Percentiles rank a stretch among this genome's conserved stretches.
Evolutionary conservation across 2,888 invertebrate species (phyloP).

Genomic region (Hemaris fuciformis): DNA sequence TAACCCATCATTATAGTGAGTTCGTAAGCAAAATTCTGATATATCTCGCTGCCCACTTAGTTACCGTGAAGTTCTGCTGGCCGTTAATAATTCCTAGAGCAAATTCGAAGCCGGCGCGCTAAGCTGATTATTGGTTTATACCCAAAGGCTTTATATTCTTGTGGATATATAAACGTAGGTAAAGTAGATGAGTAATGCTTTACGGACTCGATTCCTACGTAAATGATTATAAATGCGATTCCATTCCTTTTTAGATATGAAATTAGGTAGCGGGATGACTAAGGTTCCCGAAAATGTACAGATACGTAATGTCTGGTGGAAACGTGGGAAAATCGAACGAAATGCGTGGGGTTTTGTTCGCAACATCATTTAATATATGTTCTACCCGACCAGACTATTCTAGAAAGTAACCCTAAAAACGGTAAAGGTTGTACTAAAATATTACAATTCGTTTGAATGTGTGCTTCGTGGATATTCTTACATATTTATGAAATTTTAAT

Average conservation of each 20-base stretch:
- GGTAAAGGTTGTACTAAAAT: too few species aligned
- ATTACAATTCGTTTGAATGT: too few species aligned
- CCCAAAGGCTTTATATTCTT: background rate
- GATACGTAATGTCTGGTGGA: too few species aligned
- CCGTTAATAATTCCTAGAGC: slow-evolving; percentile 20
- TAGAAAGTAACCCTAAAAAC: background rate
- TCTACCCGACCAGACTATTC: background rate
- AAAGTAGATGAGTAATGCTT: background rate
- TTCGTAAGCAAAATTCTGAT: background rate
- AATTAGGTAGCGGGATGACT: too few species aligned
- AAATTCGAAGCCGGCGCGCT: slow-evolving; percentile 15
- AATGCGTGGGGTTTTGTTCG: background rate
- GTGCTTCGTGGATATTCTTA: too few species aligned
- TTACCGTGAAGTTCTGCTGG: background rate
- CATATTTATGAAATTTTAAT: too few species aligned
- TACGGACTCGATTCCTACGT: background rate
- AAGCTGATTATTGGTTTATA: slow-evolving; percentile 19
- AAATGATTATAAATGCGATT: background rate
- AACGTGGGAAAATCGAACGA: background rate
- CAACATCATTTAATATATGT: too few species aligned
- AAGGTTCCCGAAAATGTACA: too few species aligned
- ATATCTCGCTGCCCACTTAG: background rate
- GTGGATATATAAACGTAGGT: background rate
- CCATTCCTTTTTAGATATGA: background rate
- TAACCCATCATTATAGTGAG: background rate